Evolutionary conservation across 2,113 vertebrate genomes (phyloP), one percentile per base, ranked within the genome.

Genomic region (Neodon shergylaensis): DNA sequence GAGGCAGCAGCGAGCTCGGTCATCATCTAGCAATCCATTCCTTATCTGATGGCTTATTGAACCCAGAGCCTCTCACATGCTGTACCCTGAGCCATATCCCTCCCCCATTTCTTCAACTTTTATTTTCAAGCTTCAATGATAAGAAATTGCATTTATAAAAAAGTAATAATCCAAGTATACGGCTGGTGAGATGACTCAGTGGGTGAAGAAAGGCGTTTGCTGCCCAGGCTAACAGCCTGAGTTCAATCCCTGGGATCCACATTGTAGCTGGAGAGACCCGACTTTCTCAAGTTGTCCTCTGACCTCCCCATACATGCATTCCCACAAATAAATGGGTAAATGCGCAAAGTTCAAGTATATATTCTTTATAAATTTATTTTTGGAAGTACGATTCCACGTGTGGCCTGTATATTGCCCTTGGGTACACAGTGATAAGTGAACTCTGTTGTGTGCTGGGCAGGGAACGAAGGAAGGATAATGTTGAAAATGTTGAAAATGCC

Each of bases 21-120:
- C 86, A 58, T 94, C 73, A 81, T 49, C 72, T 77, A 96, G 90
- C 44, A 78, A 87, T 31, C 52, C 39, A 94, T 42, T 22, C 47
- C 93, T 90, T 68, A 42, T 85, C 33, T 70, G 42, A 52, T 87
- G 42, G 81, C 52, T 66, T 58, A 58, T 31, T 28, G 28, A 90
- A 94, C 58, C 44, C n/a, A 90, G 28, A 31, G 31, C n/a, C 36
- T 54, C 28, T 10, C 70, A 68, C 44, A 84, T 14, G n/a, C 11
- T 85, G 31, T 7, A 77, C 79, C 21, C 4, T n/a, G 58, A 58
- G n/a, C 31, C 14, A 17, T 4, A 44, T 11, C 54, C 17, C 54
- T 16, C 24, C n/a, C 58, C 21, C 17, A 3, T 1, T 36, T 8
- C 61, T 85, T 77, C 47, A 58, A 24, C 24, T 21, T 95, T 87